A percentile compares a stretch with the other conserved stretches of the same genome.
Evolutionary conservation across 2,113 vertebrate genomes (phyloP).

Genomic region (Spea multiplicata): DNA sequence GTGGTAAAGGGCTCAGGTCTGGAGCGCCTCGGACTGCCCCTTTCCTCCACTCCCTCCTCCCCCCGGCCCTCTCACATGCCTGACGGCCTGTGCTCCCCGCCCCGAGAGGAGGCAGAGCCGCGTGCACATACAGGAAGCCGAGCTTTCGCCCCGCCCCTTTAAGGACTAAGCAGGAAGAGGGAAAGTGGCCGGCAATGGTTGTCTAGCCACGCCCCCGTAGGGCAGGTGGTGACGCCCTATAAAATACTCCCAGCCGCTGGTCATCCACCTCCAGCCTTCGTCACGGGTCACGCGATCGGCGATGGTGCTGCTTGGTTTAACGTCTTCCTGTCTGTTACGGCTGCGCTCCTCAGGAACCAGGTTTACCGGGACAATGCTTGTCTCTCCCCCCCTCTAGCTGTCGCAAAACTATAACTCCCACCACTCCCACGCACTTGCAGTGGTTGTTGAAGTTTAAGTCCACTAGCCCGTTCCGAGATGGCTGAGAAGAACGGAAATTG

Average conservation of each 20-base stretch:
- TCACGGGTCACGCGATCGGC: background rate
- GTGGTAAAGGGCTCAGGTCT: background rate
- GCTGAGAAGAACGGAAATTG: too few relatives aligned
- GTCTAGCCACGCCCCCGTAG: background rate
- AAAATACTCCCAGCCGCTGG: background rate
- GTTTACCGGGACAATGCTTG: too few relatives aligned
- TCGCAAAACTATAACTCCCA: too few relatives aligned
- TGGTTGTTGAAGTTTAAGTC: too few relatives aligned
- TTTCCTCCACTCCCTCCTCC: slow-evolving; percentile 14
- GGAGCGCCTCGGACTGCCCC: slow-evolving; percentile 2
- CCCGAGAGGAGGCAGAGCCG: background rate
- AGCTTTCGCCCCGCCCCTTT: background rate
- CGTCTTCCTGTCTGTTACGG: background rate
- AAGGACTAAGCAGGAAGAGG: too few relatives aligned
- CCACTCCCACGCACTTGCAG: too few relatives aligned
- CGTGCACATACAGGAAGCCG: background rate
- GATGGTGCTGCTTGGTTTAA: background rate
- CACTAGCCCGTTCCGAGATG: too few relatives aligned
- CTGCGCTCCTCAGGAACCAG: background rate
- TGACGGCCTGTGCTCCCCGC: background rate
- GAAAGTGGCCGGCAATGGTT: too few relatives aligned
- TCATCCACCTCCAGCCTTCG: background rate
- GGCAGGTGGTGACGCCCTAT: background rate
- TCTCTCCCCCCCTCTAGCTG: too few relatives aligned
- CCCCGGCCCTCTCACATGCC: slow-evolving; percentile 24